Conservation (phyloP, 2,113 vertebrate genomes). For the Oceanodroma tethys region DNA sequence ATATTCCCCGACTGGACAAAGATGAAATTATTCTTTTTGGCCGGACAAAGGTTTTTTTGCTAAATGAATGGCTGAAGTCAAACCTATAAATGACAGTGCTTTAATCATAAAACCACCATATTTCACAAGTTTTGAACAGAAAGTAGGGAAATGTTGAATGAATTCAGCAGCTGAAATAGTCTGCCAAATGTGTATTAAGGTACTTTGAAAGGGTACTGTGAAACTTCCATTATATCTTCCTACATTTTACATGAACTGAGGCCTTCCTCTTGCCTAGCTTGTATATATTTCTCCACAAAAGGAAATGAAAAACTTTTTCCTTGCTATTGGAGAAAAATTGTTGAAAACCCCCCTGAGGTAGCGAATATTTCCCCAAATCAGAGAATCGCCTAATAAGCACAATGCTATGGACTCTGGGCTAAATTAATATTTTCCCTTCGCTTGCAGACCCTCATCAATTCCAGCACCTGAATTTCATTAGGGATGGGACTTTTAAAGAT, state of each 20-base stretch:
- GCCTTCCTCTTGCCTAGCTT: not conserved
- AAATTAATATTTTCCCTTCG: not conserved
- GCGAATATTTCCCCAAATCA: not conserved
- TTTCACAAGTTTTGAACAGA: slow-evolving; percentile 24
- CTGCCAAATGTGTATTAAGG: slow-evolving; percentile 9
- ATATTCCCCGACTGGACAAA: not conserved
- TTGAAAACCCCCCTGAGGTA: not conserved
- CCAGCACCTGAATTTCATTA: not conserved
- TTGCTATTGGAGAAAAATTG: not conserved
- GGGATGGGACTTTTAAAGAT: not conserved
- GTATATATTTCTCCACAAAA: not conserved
- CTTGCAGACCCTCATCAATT: not conserved
- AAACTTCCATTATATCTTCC: slow-evolving; percentile 40
- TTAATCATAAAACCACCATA: slow-evolving; percentile 21
- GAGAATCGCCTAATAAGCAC: not conserved
- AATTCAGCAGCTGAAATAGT: slow-evolving; percentile 21
- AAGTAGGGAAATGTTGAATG: slow-evolving; percentile 9
- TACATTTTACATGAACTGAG: slow-evolving; percentile 55
- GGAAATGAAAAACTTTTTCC: not conserved
- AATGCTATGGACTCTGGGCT: not conserved
- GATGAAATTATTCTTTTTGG: slow-evolving; percentile 20
- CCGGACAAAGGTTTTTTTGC: not conserved
- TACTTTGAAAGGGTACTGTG: slow-evolving; percentile 43
- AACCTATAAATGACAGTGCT: slow-evolving; percentile 6
- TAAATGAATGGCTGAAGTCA: not conserved